Conservation (phyloP, 2,113 vertebrate genomes). For the Corydoras sp. region DNA sequence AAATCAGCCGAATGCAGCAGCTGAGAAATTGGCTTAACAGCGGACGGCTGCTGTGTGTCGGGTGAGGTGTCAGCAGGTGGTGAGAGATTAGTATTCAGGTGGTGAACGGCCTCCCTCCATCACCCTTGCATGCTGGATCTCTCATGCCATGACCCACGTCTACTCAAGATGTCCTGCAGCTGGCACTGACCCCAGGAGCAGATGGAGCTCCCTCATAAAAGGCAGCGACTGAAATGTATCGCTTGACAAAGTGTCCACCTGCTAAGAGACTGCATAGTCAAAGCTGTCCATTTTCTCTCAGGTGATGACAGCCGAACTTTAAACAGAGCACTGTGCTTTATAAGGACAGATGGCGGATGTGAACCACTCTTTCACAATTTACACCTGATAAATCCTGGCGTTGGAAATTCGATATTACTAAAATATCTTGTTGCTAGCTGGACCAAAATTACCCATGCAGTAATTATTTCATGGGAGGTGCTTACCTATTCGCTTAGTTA, state of each 20-base stretch:
- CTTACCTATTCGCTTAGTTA: no score
- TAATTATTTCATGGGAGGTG: no score
- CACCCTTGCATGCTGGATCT: conserved; percentile 30
- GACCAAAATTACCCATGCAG: no score
- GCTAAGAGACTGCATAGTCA: background rate
- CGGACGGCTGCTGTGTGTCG: background rate
- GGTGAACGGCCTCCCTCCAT: conserved; percentile 21
- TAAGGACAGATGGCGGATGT: no score
- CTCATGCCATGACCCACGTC: conserved; percentile 30
- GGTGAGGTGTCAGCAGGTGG: conserved; percentile 27
- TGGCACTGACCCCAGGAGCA: conserved; percentile 38
- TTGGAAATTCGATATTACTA: no score
- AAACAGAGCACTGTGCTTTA: no score
- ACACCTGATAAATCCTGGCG: no score
- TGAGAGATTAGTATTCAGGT: conserved; percentile 31
- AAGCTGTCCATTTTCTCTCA: background rate
- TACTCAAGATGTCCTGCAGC: conserved; percentile 43
- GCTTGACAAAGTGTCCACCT: background rate
- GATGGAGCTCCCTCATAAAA: conserved; percentile 23
- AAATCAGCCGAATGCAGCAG: background rate
- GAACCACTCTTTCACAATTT: no score
- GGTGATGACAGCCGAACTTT: background rate
- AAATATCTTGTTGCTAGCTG: no score
- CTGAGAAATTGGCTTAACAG: conserved; percentile 12
- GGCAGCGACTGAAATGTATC: background rate